phyloP scores from a whole-genome alignment of 2,113 vertebrate genomes.

The Rhabdornis inornatus region DNA sequence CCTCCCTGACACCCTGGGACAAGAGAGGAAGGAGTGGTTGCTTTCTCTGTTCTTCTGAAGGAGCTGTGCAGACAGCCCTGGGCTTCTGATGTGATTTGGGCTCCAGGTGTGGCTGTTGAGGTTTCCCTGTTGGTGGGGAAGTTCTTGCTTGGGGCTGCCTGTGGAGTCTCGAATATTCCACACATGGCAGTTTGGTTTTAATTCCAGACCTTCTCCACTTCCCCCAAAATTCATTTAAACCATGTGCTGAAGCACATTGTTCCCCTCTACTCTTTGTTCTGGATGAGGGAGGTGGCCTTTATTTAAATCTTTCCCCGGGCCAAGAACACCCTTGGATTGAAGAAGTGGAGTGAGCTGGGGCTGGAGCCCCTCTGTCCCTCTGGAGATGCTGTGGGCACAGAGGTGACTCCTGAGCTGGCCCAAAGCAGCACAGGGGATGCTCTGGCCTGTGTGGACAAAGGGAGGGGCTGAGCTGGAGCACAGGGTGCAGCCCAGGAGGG shows the following conservation, averaged over 20 bases:
- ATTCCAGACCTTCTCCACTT: not conserved
- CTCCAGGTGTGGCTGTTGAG: not conserved
- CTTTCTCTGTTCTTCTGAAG: not conserved
- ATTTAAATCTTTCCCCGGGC: not conserved
- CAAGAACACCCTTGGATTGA: not conserved
- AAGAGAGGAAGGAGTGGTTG: not conserved
- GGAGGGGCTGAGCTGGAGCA: not conserved
- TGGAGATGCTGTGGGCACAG: not conserved
- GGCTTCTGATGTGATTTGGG: not conserved
- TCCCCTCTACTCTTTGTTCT: not conserved
- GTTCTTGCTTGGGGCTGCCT: not conserved
- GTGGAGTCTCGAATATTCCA: not conserved
- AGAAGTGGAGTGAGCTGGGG: not conserved
- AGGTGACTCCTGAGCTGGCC: not conserved
- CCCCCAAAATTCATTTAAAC: not conserved
- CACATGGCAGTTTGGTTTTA: not conserved
- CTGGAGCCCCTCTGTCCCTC: not conserved
- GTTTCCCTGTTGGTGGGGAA: not conserved
- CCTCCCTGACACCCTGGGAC: not conserved
- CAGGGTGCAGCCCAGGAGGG: not conserved
- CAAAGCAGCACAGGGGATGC: not conserved
- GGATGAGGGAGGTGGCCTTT: not conserved
- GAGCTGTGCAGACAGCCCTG: not conserved
- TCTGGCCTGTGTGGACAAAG: not conserved
- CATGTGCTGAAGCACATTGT: not conserved